Conservation (phyloP, 2,888 invertebrate genomes). For the Leptodirus hochenwartii region DNA sequence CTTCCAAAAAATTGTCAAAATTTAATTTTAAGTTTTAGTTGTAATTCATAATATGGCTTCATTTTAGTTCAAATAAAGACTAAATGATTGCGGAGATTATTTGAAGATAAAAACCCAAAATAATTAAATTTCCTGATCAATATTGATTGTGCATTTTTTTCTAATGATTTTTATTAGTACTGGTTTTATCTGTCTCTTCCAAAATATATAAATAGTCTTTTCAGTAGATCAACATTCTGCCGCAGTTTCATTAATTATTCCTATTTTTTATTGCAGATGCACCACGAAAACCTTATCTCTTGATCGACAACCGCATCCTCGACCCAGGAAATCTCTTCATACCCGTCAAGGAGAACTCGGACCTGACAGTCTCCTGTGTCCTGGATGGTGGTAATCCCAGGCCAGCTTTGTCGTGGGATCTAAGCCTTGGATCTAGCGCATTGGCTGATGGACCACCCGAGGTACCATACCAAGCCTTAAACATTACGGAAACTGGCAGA, state of each 20-base stretch:
- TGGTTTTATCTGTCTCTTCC: too few species aligned
- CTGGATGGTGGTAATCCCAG: slow-evolving; percentile 66
- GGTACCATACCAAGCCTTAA: slow-evolving; percentile 33
- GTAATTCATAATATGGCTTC: too few species aligned
- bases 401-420: slow-evolving; percentile 45
- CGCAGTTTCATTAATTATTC: slow-evolving; percentile 2
- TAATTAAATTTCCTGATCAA: neutral
- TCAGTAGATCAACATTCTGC: slow-evolving; percentile 11
- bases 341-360: slow-evolving; percentile 70
- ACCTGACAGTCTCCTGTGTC: slow-evolving; percentile 67
- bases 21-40: too few species aligned
- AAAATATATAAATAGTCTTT: slow-evolving; percentile 1
- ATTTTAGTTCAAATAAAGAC: too few species aligned
- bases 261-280: slow-evolving; percentile 40
- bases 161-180: neutral
- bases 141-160: neutral
- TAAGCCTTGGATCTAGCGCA: slow-evolving; percentile 39
- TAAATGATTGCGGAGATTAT: too few species aligned
- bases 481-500: slow-evolving; percentile 24
- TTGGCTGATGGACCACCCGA: slow-evolving; percentile 37
- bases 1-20: too few species aligned
- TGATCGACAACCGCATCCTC: slow-evolving; percentile 68
- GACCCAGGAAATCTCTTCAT: slow-evolving; percentile 78
- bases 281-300: slow-evolving; percentile 67
- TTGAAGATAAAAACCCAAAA: neutral